Conservation (phyloP, 1,140 invertebrate species). For the Drosophila ananassae region DNA sequence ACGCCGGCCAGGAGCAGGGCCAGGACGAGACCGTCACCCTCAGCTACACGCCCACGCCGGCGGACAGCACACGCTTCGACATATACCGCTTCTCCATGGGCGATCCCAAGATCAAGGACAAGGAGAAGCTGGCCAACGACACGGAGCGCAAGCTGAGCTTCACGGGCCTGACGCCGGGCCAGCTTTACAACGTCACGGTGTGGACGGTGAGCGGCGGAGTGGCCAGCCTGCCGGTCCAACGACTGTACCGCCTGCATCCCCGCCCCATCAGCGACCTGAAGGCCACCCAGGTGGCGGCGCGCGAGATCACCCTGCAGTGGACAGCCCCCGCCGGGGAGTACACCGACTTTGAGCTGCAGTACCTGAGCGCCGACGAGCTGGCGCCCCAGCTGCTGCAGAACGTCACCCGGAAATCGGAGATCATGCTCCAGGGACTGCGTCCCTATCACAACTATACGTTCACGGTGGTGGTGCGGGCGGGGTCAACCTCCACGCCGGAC, state of each 20-base stretch:
- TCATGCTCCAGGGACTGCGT: conserved; percentile 89
- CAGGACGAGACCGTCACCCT: conserved; percentile 87
- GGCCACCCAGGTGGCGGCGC: conserved; percentile 90
- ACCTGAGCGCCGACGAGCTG: conserved; percentile 88
- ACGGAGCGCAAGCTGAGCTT: conserved; percentile 93
- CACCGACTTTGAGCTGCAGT: conserved; percentile 94
- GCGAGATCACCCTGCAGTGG: conserved; percentile 92
- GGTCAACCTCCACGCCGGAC: conserved; percentile 85
- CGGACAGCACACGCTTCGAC: conserved; percentile 90
- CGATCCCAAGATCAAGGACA: conserved; percentile 88
- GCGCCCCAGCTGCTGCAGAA: conserved; percentile 88
- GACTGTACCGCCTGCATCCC: conserved; percentile 93
- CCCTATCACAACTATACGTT: conserved; percentile 96
- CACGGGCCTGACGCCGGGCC: conserved; percentile 90
- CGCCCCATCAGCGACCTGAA: conserved; percentile 91
- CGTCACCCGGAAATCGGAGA: conserved; percentile 88
- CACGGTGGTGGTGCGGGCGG: conserved; percentile 92
- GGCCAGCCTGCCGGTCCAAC: conserved; percentile 91
- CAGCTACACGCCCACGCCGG: conserved; percentile 93
- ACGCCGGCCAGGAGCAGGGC: conserved; percentile 90
- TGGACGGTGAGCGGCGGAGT: conserved; percentile 95
- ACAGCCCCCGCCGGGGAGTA: conserved; percentile 91
- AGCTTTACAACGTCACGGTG: conserved; percentile 95
- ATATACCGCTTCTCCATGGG: conserved; percentile 92
- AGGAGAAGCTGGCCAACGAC: conserved; percentile 91